Percentiles rank a stretch among this genome's conserved stretches.
Evolutionary conservation across 2,113 vertebrate species (phyloP).

Genomic region (Enhydra lutris): DNA sequence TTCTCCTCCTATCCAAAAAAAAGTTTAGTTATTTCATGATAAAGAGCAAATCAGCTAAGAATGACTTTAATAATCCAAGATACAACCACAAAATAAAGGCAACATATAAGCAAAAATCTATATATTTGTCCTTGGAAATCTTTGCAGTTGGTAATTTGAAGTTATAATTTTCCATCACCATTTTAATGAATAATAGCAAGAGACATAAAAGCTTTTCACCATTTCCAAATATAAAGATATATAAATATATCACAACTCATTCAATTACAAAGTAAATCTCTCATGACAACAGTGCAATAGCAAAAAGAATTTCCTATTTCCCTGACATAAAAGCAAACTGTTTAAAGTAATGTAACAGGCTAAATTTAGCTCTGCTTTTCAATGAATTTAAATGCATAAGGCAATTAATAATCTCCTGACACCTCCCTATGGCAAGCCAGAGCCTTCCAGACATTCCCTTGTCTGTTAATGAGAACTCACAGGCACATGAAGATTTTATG

Average conservation of each 20-base stretch:
- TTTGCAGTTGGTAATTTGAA: conserved; percentile 1
- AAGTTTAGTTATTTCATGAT: background rate
- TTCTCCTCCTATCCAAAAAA: background rate
- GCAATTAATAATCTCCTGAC: conserved; percentile 59
- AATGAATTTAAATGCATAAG: conserved; percentile 59
- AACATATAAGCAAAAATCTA: background rate
- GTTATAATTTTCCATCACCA: background rate
- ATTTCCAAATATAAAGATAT: conserved; percentile 22
- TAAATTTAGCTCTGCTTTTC: conserved; percentile 58
- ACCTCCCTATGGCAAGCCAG: background rate
- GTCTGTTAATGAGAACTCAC: conserved; percentile 6
- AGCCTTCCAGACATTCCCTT: background rate
- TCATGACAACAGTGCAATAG: conserved; percentile 10
- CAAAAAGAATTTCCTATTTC: conserved; percentile 41
- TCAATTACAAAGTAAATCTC: conserved; percentile 54
- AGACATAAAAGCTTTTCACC: background rate
- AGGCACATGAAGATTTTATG: background rate
- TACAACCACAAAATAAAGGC: background rate
- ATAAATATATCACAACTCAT: conserved; percentile 40
- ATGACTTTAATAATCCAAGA: background rate
- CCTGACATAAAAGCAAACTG: conserved; percentile 11
- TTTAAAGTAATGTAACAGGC: conserved; percentile 17
- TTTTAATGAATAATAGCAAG: conserved; percentile 17
- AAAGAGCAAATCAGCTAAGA: conserved; percentile 7
- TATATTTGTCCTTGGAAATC: background rate